Evolutionary conservation across 2,888 invertebrate species (phyloP).

Genomic region (Iphiclides podalirius): DNA sequence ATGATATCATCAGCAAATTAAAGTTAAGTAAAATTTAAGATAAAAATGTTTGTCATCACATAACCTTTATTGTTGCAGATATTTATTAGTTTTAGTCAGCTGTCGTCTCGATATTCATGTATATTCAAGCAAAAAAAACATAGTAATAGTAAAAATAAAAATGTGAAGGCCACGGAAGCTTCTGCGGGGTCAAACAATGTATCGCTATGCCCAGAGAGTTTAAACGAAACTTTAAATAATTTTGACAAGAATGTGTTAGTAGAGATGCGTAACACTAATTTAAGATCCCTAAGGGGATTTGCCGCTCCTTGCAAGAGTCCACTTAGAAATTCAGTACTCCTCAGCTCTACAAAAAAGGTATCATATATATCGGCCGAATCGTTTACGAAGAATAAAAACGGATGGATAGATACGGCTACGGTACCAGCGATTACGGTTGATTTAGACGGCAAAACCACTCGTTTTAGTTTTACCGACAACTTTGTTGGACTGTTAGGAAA

Average conservation of each 20-base stretch:
- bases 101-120: constrained; percentile 68
- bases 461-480: constrained; percentile 51
- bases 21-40: constrained; percentile 3
- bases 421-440: constrained; percentile 49
- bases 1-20: constrained; percentile 29
- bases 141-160: constrained; percentile 48
- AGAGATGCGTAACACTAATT: constrained; percentile 58
- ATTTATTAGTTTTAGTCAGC: constrained; percentile 74
- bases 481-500: constrained; percentile 49
- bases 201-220: constrained; percentile 62
- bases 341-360: constrained; percentile 51
- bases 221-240: constrained; percentile 60
- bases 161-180: constrained; percentile 58
- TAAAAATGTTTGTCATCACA: constrained; percentile 31
- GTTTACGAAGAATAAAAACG: constrained; percentile 69
- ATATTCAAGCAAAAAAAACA: constrained; percentile 69
- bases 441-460: constrained; percentile 41
- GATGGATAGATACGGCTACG: constrained; percentile 41
- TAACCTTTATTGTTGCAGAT: constrained; percentile 63
- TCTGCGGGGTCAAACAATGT: constrained; percentile 46
- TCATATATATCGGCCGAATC: constrained; percentile 60
- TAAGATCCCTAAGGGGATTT: constrained; percentile 45
- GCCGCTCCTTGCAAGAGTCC: constrained; percentile 37
- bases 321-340: constrained; percentile 34
- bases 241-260: constrained; percentile 67